Conservation (phyloP, 2,888 invertebrate genomes). For the Volucella zonaria region DNA sequence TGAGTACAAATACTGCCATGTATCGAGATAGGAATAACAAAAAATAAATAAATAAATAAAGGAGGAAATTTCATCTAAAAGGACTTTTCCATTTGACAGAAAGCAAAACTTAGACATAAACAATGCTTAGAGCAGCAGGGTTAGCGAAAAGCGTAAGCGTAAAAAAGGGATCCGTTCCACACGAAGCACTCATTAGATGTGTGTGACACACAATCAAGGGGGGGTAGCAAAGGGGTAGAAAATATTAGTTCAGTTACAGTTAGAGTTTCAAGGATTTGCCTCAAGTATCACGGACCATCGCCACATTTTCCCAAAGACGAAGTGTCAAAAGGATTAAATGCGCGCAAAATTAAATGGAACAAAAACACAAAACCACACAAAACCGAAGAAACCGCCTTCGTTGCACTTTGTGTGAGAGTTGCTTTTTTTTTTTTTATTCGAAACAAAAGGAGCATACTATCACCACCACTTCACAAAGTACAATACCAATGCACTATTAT, state of each 20-base stretch:
- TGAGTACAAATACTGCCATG: too few species aligned
- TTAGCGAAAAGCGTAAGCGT: neutral
- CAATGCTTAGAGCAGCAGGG: conserved; percentile 30
- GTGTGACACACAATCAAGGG: neutral
- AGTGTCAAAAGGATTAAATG: conserved; percentile 73
- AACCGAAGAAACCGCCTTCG: conserved; percentile 57
- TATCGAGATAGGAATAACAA: too few species aligned
- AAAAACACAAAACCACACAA: conserved; percentile 48
- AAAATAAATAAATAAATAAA: conserved; percentile 8
- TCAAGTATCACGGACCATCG: conserved; percentile 50
- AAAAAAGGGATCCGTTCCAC: conserved; percentile 8
- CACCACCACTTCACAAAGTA: conserved; percentile 39
- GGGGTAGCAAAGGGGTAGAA: neutral
- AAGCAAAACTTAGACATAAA: conserved; percentile 59
- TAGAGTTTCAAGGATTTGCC: conserved; percentile 38
- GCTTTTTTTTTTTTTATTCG: conserved; percentile 36
- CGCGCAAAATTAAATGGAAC: conserved; percentile 70
- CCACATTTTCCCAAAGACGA: conserved; percentile 62
- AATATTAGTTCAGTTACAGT: conserved; percentile 61
- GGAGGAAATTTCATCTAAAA: conserved; percentile 17
- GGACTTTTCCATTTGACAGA: conserved; percentile 56
- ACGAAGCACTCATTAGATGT: conserved; percentile 49
- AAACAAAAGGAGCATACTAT: conserved; percentile 61
- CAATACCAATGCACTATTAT: conserved; percentile 57
- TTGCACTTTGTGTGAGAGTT: conserved; percentile 63